Evolutionary conservation across 2,888 invertebrate genomes (phyloP).

Genomic region (Hyalella azteca): DNA sequence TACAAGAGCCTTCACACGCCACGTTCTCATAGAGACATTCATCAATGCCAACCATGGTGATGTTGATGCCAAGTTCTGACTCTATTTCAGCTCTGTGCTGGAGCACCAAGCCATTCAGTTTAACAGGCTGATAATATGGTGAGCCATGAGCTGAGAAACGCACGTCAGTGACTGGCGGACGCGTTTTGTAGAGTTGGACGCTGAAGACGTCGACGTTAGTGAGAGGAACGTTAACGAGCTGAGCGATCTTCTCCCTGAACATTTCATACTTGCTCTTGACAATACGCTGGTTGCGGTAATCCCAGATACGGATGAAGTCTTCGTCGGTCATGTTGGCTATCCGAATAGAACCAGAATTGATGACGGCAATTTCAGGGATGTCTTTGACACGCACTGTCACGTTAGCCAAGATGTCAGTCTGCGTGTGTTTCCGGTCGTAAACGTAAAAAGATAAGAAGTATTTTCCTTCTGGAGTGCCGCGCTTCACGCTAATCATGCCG

Average conservation of each 20-base stretch:
- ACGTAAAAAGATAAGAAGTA: constrained; percentile 71
- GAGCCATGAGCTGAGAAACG: constrained; percentile 94
- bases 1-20: constrained; percentile 95
- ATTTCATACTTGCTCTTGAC: constrained; percentile 87
- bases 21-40: constrained; percentile 93
- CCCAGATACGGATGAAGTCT: constrained; percentile 94
- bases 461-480: constrained; percentile 84
- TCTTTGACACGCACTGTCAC: constrained; percentile 93
- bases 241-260: constrained; percentile 77
- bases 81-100: constrained; percentile 71
- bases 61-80: constrained; percentile 90
- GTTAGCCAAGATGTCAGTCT: constrained; percentile 90
- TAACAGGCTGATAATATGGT: constrained; percentile 91
- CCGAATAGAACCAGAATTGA: constrained; percentile 92
- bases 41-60: constrained; percentile 97
- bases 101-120: constrained; percentile 90
- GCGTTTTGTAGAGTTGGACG: constrained; percentile 80
- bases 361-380: constrained; percentile 92
- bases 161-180: constrained; percentile 88
- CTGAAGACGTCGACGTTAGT: constrained; percentile 96
- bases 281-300: constrained; percentile 82
- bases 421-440: constrained; percentile 92
- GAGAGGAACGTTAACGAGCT: constrained; percentile 81
- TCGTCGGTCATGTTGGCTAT: constrained; percentile 94
- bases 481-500: constrained; percentile 94